Base-by-base conservation (phyloP, 2,888 invertebrate species). In the Coremacera marginata region DNA sequence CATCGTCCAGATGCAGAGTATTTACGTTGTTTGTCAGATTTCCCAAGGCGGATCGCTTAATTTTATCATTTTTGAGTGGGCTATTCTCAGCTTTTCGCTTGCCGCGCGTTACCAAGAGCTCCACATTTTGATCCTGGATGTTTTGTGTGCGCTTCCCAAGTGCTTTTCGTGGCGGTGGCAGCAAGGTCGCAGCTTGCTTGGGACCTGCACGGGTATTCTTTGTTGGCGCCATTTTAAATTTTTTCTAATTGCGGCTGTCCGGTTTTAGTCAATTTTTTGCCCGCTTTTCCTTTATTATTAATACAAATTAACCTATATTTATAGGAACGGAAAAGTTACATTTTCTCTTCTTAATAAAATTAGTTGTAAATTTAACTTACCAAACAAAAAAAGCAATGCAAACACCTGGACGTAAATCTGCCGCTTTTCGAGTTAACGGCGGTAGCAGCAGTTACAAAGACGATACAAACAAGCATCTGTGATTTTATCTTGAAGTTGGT, bases 71-170 rank as follows among this genome's bases (percentile, higher is more conserved):
- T 89, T 94, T 95, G 63, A 93, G 86, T 5, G 95, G 95, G 76
- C 95, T 95, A 80, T 92, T 92, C 63, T 94, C 94, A 1, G 96
- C 96, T 91, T 96, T 96, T 85, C 96, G 91, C 88, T 96, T 96
- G 71, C 91, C 91, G 67, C 88, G 84, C 67, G 88, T 87, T 71
- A 85, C 85, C 68, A 84, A 81, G 22, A 86, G 82, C 62, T 86
- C 82, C 55, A 80, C 80, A 83, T 89, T 89, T 79, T 86, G 84
- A 75, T 89, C 89, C 77, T 84, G 84, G 3, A 83, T 79, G 75
- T 83, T 84, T 77, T 68, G 83, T 80, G 82, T 79, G 63, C 88
- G 82, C 11, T 85, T 84, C 3, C 83, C 84, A 37, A 87, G 81
- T 25, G 85, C 86, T 83, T 86, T 89, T 19, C 86, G 84, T 51